Conservation (phyloP, 2,888 invertebrate genomes). For the Petrolisthes cinctipes region DNA sequence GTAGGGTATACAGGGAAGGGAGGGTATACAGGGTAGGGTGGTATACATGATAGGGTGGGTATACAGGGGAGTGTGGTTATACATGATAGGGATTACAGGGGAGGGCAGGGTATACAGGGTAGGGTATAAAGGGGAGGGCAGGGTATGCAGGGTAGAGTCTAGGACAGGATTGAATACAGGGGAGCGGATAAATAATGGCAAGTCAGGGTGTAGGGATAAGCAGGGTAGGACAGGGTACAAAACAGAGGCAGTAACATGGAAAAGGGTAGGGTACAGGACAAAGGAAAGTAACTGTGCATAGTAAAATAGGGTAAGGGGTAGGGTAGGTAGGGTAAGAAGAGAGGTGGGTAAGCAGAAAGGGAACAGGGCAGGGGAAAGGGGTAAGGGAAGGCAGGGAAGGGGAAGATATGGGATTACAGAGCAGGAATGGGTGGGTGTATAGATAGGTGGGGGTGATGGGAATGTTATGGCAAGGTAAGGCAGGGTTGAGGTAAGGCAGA, state of each 20-base stretch:
- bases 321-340: not conserved
- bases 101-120: not conserved
- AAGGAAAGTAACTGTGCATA: too few species aligned
- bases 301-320: not conserved
- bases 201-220: not conserved
- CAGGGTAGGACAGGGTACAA: not conserved
- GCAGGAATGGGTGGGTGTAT: not conserved
- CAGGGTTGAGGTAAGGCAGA: not conserved
- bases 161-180: not conserved
- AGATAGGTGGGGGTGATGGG: not conserved
- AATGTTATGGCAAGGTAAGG: not conserved
- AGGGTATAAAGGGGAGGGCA: too few species aligned
- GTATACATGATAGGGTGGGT: not conserved
- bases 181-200: not conserved
- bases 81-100: conserved; percentile 1
- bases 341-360: not conserved
- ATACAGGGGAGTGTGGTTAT: too few species aligned
- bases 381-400: not conserved
- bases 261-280: too few species aligned
- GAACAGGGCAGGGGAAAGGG: not conserved
- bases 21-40: conserved; percentile 1
- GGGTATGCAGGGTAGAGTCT: too few species aligned
- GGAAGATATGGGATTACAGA: not conserved
- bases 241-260: too few species aligned
- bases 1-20: conserved; percentile 5